Evolutionary conservation across 2,797 vertebrate genomes (phyloP).

Genomic region (Nyctibius grandis): DNA sequence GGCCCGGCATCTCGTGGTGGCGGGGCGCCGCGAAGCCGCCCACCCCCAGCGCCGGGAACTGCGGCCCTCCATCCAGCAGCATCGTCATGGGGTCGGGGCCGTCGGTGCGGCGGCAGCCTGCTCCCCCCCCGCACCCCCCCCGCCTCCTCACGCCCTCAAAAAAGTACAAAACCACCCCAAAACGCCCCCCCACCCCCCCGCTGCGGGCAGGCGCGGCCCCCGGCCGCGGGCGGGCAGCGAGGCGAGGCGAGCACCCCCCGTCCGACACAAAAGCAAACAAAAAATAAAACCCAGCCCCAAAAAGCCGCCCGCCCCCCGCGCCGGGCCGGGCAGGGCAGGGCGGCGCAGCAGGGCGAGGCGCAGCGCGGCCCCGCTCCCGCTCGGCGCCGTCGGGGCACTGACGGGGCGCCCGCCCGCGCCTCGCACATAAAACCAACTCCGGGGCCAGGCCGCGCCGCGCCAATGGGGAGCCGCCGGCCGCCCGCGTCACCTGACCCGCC

Average conservation of each 20-base stretch:
- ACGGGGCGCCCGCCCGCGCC: slow-evolving; percentile 86
- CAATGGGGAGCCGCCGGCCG: slow-evolving; percentile 79
- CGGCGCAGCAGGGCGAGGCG: background rate
- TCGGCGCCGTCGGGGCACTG: slow-evolving; percentile 96
- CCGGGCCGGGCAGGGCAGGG: background rate
- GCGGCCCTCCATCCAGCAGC: slow-evolving; percentile 96
- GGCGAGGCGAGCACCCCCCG: background rate
- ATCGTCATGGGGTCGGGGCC: slow-evolving; percentile 83
- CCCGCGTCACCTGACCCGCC: slow-evolving; percentile 81
- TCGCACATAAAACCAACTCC: slow-evolving; percentile 93
- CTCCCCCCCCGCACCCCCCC: background rate
- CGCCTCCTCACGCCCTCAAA: background rate
- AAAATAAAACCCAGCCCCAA: background rate
- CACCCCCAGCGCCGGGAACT: slow-evolving; percentile 94
- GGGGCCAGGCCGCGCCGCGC: slow-evolving; percentile 84
- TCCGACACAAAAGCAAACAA: background rate
- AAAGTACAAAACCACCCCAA: background rate
- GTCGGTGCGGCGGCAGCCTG: slow-evolving; percentile 12
- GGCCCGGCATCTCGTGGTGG: slow-evolving; percentile 90
- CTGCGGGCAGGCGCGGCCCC: slow-evolving; percentile 20
- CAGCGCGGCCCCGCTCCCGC: slow-evolving; percentile 78
- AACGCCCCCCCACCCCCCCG: slow-evolving; percentile 1
- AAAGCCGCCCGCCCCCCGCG: background rate
- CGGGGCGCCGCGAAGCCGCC: slow-evolving; percentile 90
- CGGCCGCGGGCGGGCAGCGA: background rate